Evolutionary conservation across 2,888 invertebrate species (phyloP).

Genomic region (Mythimna loreyi): DNA sequence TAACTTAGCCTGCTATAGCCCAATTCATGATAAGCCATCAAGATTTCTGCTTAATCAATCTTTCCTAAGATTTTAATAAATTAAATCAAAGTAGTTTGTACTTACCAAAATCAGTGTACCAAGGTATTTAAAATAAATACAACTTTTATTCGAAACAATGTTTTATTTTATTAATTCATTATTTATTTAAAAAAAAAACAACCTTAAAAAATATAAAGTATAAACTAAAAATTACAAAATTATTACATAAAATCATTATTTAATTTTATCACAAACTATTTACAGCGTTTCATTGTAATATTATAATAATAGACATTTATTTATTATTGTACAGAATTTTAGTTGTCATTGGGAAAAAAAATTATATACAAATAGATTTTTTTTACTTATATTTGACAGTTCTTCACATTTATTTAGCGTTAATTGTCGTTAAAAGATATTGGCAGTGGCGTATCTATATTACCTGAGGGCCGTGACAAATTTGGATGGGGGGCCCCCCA

Average conservation of each 20-base stretch:
- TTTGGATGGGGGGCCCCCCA: too few relatives aligned
- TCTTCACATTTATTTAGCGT: too few relatives aligned
- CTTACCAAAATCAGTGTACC: slow-evolving; percentile 13
- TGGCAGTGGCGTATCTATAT: too few relatives aligned
- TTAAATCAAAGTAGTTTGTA: not conserved
- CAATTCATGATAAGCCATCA: not conserved
- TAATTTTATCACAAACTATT: slow-evolving; percentile 52
- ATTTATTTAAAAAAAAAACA: slow-evolving; percentile 46
- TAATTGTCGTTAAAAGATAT: too few relatives aligned
- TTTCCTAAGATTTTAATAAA: not conserved
- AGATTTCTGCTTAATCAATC: not conserved
- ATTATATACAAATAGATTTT: not conserved
- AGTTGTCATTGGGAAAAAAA: slow-evolving; percentile 32
- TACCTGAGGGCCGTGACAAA: too few relatives aligned
- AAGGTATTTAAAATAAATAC: slow-evolving; percentile 1
- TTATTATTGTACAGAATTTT: slow-evolving; percentile 17
- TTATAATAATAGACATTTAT: slow-evolving; percentile 9
- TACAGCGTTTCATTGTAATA: slow-evolving; percentile 29
- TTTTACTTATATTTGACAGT: not conserved
- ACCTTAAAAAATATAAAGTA: slow-evolving; percentile 37
- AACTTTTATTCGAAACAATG: slow-evolving; percentile 40
- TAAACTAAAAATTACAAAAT: slow-evolving; percentile 47
- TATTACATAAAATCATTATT: slow-evolving; percentile 41
- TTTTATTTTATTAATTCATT: slow-evolving; percentile 52
- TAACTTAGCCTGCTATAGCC: too few relatives aligned